phyloP scores from a whole-genome alignment of 2,797 vertebrate species.

The Margarornis squamiger region DNA sequence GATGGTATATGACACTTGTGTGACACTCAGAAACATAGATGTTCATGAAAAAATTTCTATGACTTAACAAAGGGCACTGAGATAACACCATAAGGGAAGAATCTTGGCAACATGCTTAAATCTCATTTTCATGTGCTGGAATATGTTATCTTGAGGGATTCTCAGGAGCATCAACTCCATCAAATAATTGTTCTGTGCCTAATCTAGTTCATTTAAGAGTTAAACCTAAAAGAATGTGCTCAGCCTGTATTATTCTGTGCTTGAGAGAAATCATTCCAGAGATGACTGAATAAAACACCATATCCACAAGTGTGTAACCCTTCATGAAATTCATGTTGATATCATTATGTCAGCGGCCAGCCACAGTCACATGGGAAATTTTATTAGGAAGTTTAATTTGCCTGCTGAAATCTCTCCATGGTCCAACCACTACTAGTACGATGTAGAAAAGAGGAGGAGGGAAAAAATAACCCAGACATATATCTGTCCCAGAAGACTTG shows the following conservation, averaged over 20 bases:
- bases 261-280: not conserved
- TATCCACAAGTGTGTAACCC: not conserved
- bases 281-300: not conserved
- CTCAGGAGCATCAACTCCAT: not conserved
- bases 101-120: not conserved
- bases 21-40: rapidly evolving
- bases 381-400: not conserved
- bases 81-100: not conserved
- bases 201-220: not conserved
- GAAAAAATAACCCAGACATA: not conserved
- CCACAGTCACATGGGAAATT: not conserved
- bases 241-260: not conserved
- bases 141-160: not conserved
- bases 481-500: rapidly evolving
- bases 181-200: not conserved
- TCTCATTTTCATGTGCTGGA: not conserved
- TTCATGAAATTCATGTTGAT: not conserved
- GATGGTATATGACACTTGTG: not conserved
- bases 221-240: not conserved
- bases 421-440: not conserved
- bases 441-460: not conserved
- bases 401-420: not conserved
- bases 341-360: not conserved
- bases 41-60: not conserved
- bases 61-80: not conserved